Conservation (phyloP, 2,113 vertebrate species). For the Pipra filicauda region DNA sequence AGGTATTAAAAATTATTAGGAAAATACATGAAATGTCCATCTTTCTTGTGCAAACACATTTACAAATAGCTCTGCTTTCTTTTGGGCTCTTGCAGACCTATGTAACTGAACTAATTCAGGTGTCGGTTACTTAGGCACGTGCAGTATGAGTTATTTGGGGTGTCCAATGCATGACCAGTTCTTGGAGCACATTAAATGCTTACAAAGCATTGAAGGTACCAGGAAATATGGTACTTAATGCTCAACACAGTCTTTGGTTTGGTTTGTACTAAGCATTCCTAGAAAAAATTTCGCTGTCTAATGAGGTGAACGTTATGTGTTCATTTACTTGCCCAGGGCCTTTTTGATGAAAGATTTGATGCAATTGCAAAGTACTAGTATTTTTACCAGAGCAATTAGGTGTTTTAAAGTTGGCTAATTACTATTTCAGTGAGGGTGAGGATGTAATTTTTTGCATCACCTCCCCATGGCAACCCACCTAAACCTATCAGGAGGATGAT, state of each 20-base stretch:
- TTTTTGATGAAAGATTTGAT: not conserved
- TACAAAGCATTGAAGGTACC: not conserved
- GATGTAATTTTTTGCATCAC: not conserved
- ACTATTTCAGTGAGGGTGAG: not conserved
- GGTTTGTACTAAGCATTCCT: not conserved
- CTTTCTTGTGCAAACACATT: not conserved
- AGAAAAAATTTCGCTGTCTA: not conserved
- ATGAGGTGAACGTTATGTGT: accelerated
- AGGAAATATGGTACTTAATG: not conserved
- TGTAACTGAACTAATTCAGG: not conserved
- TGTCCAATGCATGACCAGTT: not conserved
- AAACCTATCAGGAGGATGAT: not conserved
- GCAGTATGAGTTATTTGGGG: not conserved
- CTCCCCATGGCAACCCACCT: not conserved
- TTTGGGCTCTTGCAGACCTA: not conserved
- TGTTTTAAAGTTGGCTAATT: not conserved
- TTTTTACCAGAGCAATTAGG: not conserved
- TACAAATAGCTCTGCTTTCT: not conserved
- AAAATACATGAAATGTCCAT: not conserved
- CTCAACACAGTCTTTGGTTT: not conserved
- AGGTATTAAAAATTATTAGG: not conserved
- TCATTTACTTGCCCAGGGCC: not conserved
- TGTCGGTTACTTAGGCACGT: not conserved
- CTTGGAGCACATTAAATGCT: not conserved
- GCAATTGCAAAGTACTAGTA: not conserved